Evolutionary conservation across 2,888 invertebrate genomes (phyloP).

Genomic region (Drosophila longiperda): DNA sequence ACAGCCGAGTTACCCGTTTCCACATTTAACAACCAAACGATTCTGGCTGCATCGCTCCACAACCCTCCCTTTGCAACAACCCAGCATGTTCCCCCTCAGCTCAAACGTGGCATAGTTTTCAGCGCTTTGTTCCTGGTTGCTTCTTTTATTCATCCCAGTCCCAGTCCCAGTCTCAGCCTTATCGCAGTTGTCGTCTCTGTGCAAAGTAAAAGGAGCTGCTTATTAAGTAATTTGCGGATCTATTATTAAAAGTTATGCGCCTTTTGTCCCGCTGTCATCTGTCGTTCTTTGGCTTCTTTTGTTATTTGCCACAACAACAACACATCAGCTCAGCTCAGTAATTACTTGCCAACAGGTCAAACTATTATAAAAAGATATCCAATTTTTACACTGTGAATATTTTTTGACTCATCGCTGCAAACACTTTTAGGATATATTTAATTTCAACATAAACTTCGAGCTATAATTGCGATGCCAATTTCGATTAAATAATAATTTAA

Average conservation of each 20-base stretch:
- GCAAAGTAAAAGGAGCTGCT: conserved; percentile 51
- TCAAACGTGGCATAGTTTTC: conserved; percentile 53
- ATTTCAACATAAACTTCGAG: neutral
- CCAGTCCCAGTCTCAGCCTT: conserved; percentile 10
- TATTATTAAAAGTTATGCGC: conserved; percentile 75
- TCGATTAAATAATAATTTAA: too few species aligned
- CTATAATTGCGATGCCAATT: too few species aligned
- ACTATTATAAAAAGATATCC: neutral
- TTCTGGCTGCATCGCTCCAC: neutral
- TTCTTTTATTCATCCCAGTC: conserved; percentile 23
- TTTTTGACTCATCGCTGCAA: neutral
- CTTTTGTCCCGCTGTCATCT: conserved; percentile 52
- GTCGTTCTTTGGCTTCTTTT: neutral
- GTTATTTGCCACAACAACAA: neutral
- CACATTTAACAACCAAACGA: conserved; percentile 6
- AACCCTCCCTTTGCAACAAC: neutral
- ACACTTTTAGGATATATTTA: neutral
- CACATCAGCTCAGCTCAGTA: conserved; percentile 22
- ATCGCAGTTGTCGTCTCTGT: conserved; percentile 40
- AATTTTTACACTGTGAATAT: neutral
- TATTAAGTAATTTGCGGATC: conserved; percentile 76
- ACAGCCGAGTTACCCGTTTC: conserved; percentile 40
- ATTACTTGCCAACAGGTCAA: conserved; percentile 51
- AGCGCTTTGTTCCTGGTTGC: conserved; percentile 64
- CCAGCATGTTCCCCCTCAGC: neutral